Conservation (phyloP, 2,113 vertebrate genomes). For the Xerus inauris region DNA sequence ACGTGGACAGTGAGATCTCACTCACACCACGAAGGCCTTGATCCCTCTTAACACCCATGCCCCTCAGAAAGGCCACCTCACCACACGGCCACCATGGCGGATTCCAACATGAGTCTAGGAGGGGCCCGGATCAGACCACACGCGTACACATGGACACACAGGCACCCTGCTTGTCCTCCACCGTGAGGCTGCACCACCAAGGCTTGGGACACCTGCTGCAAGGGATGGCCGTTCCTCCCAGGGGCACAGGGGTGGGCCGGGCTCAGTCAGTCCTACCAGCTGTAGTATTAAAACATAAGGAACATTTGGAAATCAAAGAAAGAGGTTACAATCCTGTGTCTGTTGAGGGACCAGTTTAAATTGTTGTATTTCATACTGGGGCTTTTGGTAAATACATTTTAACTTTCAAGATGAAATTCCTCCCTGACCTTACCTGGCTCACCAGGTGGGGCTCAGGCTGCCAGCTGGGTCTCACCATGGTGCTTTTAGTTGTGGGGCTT, state of each 20-base stretch:
- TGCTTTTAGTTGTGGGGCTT: neutral
- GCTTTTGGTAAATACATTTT: neutral
- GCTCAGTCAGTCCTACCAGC: neutral
- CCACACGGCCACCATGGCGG: rapidly evolving
- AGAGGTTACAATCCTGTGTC: too few species aligned
- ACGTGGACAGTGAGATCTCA: neutral
- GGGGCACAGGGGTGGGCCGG: neutral
- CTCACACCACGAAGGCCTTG: neutral
- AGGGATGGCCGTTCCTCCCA: too few species aligned
- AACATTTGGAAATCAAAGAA: neutral
- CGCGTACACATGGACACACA: neutral
- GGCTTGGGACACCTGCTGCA: neutral
- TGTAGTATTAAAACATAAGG: neutral
- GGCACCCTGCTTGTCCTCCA: too few species aligned
- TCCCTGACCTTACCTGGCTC: rapidly evolving
- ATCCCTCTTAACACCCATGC: too few species aligned
- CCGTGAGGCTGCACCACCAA: neutral
- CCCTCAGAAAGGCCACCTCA: neutral
- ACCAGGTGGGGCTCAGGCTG: rapidly evolving
- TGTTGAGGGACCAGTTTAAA: neutral
- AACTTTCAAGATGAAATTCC: neutral
- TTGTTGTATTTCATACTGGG: neutral
- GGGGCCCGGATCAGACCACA: neutral
- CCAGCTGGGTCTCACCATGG: neutral
- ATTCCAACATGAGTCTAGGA: too few species aligned